Conservation (phyloP, 2,888 invertebrate species). For the Chesias legatella region DNA sequence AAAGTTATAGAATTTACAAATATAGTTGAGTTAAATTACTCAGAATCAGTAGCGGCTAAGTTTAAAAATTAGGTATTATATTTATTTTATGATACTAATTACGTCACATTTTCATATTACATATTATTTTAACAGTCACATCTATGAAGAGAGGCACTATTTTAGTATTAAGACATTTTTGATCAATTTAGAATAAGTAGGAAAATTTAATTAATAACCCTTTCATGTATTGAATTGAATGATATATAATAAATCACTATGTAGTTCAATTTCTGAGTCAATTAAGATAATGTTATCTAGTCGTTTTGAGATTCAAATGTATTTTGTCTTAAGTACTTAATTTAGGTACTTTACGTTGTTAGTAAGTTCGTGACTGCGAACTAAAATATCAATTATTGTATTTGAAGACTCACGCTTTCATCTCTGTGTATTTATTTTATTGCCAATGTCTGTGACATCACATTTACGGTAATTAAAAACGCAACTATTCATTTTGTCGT, state of each 20-base stretch:
- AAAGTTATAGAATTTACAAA: conserved; percentile 1
- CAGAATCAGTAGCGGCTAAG: conserved; percentile 1
- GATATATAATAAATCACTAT: conserved; percentile 25
- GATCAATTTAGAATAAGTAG: conserved; percentile 29
- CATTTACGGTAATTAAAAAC: conserved; percentile 7
- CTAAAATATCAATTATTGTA: conserved; percentile 25
- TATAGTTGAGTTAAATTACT: neutral
- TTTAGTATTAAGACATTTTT: conserved; percentile 12
- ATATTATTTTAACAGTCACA: neutral
- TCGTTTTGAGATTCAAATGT: conserved; percentile 66
- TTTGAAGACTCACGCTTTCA: conserved; percentile 17
- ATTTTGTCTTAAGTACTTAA: conserved; percentile 27
- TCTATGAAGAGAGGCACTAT: conserved; percentile 21
- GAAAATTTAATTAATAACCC: conserved; percentile 19
- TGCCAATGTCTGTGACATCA: conserved; percentile 25
- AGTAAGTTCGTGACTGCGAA: conserved; percentile 33
- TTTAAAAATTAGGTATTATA: conserved; percentile 1
- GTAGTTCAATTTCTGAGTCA: conserved; percentile 64
- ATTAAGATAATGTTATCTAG: conserved; percentile 67
- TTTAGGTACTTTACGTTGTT: conserved; percentile 9
- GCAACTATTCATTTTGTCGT: conserved; percentile 8
- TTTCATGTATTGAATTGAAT: too few relatives aligned
- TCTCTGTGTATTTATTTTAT: conserved; percentile 22
- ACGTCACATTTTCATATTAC: conserved; percentile 16
- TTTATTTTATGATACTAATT: neutral